Evolutionary conservation across 2,113 vertebrate species (phyloP).

Genomic region (Erinaceus europaeus): DNA sequence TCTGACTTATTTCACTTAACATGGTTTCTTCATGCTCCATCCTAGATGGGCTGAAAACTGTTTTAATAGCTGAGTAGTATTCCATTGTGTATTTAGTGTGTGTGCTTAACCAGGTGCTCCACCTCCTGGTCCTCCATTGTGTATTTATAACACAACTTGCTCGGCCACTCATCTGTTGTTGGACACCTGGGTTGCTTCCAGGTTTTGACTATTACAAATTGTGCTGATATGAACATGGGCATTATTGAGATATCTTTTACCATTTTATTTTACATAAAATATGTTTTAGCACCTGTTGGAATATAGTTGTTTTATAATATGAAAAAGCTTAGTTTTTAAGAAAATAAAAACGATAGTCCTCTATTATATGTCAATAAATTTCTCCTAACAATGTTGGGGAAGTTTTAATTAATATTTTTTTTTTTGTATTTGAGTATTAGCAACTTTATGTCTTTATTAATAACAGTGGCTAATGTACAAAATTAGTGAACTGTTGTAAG

Average conservation of each 20-base stretch:
- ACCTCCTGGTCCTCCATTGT: no score
- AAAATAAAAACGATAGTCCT: neutral
- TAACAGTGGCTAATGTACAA: neutral
- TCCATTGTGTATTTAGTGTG: no score
- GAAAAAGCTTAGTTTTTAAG: slow-evolving; percentile 10
- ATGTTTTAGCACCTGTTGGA: neutral
- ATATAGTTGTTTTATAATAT: neutral
- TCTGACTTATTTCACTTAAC: no score
- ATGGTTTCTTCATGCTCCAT: no score
- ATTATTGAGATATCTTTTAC: neutral
- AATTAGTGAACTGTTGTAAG: neutral
- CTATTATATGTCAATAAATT: neutral
- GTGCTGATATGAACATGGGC: no score
- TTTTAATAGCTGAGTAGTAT: no score
- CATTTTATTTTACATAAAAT: slow-evolving; percentile 20
- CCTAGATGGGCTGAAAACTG: no score
- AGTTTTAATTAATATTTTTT: neutral
- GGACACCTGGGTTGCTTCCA: no score
- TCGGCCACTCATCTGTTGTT: no score
- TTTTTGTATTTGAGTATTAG: neutral
- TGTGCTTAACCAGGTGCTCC: no score
- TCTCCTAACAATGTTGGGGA: neutral
- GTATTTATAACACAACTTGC: no score
- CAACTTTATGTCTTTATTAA: neutral
- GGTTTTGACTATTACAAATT: no score